Evolutionary conservation across 92 coral and sea anemone species (phyloP), one percentile per base, ranked within the genome.

Genomic region (Muricea muricata): DNA sequence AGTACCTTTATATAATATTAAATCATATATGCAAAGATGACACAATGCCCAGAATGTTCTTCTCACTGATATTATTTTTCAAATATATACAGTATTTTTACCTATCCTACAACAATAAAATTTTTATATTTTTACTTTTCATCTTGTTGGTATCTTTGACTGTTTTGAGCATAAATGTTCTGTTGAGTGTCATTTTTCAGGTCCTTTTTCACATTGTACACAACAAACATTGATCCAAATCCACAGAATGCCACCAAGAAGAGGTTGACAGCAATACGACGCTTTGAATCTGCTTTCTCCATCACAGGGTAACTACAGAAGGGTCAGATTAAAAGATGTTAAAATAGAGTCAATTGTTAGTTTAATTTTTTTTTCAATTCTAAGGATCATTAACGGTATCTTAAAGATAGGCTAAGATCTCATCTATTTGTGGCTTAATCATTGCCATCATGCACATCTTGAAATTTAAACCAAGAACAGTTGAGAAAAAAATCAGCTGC

Each of bases 281-380:
- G 83, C 37, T 58, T 78, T n/a, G 83, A 78, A 54, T 78, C 83
- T 56, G 71, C 83, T 29, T 78, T 58, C 57, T 57, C 83, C 83
- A 78, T 78, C 14, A 45, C 45, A 0, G 83, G 71, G 58, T 32
- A 78, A 37, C 83, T 78, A 23, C 25, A 57, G 35, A 28, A 21
- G 12, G 35, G 1, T 0, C n/a, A n/a, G n/a, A n/a, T n/a, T n/a
- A n/a, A n/a, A n/a, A n/a, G n/a, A n/a, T n/a, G n/a, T n/a, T n/a
- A n/a, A n/a, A n/a, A n/a, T n/a, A n/a, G n/a, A n/a, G n/a, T n/a
- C n/a, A n/a, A n/a, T n/a, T n/a, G n/a, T n/a, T n/a, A n/a, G n/a
- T n/a, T n/a, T n/a, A n/a, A n/a, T n/a, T n/a, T n/a, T n/a, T n/a
- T n/a, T n/a, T n/a, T n/a, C n/a, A n/a, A n/a, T n/a, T n/a, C n/a